Evolutionary conservation across 2,797 vertebrate species (phyloP), one percentile per base, ranked within the genome.

Genomic region (Amniataba percoides): DNA sequence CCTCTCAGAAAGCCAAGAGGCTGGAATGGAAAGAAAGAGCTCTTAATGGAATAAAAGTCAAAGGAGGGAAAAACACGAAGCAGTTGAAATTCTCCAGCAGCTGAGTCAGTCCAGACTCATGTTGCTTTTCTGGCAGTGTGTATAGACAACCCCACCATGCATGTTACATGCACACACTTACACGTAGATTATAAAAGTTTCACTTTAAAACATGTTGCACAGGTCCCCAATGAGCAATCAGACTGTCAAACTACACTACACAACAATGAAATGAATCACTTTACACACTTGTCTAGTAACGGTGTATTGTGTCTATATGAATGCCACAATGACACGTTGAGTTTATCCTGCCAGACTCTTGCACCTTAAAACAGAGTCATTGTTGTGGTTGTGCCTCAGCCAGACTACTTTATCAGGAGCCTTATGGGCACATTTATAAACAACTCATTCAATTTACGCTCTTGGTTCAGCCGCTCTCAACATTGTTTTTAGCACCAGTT

Each of bases 11-110:
- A 76, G 77, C 74, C 70, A 71, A 79, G 23, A 68, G 43, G 55
- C 59, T 69, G 80, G 74, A 91, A 80, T 83, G 86, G 83, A 92
- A 90, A 93, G 57, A 89, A 91, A 83, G 57, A 68, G 8, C 34
- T 83, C 74, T 81, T 80, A 90, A 90, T 89, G 90, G 89, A 91
- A 92, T 85, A 90, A 88, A 89, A 82, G 82, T 90, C 80, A 86
- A 84, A 69, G 42, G 56, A 82, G 78, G 77, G 81, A 77, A 91
- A 89, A 89, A 87, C 83, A 87, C 12, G 49, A 61, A 84, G 87
- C 81, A 84, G 65, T 77, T 84, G 77, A 82, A 93, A 90, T 88
- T 91, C 87, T 87, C 81, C 83, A 75, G 80, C 80, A 82, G 89
- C 87, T 89, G 92, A 93, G 62, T 92, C 87, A 91, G 88, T 84